Percentiles rank a stretch among this genome's conserved stretches.
Evolutionary conservation across 1,140 invertebrate genomes (phyloP).

Genomic region (Brachionus angularis): DNA sequence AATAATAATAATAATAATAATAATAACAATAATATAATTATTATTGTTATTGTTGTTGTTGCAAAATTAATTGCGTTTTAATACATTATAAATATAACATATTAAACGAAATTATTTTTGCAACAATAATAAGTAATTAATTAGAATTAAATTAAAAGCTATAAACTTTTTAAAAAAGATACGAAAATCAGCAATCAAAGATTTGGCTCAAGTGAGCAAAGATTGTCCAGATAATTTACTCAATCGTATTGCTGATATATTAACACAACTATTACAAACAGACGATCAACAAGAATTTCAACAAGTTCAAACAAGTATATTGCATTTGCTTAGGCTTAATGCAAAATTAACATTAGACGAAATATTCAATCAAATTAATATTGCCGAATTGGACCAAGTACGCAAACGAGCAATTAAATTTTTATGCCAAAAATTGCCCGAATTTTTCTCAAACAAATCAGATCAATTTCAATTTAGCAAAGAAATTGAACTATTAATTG

Average conservation of each 20-base stretch:
- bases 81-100: no score
- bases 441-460: slow-evolving; percentile 49
- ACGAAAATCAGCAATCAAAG: slow-evolving; percentile 88
- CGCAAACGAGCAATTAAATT: slow-evolving; percentile 84
- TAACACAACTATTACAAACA: slow-evolving; percentile 80
- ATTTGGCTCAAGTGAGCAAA: slow-evolving; percentile 79
- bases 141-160: no score
- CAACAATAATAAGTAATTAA: no score
- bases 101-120: no score
- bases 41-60: no score
- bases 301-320: slow-evolving; percentile 70
- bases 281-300: slow-evolving; percentile 75
- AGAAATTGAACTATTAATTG: slow-evolving; percentile 78
- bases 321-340: slow-evolving; percentile 65
- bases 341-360: slow-evolving; percentile 61
- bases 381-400: slow-evolving; percentile 66
- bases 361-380: slow-evolving; percentile 75
- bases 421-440: slow-evolving; percentile 73
- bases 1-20: no score
- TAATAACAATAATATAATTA: no score
- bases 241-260: slow-evolving; percentile 80
- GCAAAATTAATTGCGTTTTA: no score
- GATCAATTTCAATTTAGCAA: slow-evolving; percentile 72
- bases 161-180: no score
- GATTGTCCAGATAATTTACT: slow-evolving; percentile 73